These are phyloP conservation scores for Rissa tridactyla DNA, from an alignment of 2,113 vertebrate genomes.

Conservation along the genomic window DNA sequence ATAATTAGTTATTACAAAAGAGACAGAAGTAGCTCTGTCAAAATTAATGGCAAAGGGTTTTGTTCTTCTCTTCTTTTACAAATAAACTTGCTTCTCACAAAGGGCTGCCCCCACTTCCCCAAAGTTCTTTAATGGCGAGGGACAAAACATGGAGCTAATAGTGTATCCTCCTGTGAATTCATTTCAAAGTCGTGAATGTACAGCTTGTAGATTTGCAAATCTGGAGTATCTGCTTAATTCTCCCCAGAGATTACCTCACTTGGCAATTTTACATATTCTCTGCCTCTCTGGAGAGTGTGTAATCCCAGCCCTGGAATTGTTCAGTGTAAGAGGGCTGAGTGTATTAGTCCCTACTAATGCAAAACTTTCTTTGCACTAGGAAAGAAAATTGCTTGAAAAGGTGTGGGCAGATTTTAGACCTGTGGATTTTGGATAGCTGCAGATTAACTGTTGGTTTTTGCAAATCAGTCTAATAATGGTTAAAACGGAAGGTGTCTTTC, in stretches of 20 bases:
- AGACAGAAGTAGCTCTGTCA: slow-evolving; percentile 28
- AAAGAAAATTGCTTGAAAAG: neutral
- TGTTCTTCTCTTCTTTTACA: neutral
- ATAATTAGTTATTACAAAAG: slow-evolving; percentile 58
- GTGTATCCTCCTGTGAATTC: neutral
- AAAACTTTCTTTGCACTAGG: neutral
- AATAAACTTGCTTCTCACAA: neutral
- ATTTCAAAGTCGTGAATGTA: slow-evolving; percentile 9
- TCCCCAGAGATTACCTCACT: neutral
- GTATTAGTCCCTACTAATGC: neutral
- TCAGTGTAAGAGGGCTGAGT: neutral
- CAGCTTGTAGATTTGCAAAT: slow-evolving; percentile 2
- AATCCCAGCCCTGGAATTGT: neutral
- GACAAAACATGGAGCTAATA: neutral
- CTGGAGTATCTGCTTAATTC: slow-evolving; percentile 8
- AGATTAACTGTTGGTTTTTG: neutral
- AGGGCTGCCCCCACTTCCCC: neutral
- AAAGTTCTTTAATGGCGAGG: neutral
- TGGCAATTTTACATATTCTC: neutral
- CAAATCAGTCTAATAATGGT: neutral
- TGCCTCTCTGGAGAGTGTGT: neutral
- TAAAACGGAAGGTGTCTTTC: neutral
- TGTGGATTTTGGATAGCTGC: neutral
- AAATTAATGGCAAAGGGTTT: neutral
- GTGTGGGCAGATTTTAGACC: neutral